Evolutionary conservation across 2,888 invertebrate genomes (phyloP).

Genomic region (Metallyticus violacea): DNA sequence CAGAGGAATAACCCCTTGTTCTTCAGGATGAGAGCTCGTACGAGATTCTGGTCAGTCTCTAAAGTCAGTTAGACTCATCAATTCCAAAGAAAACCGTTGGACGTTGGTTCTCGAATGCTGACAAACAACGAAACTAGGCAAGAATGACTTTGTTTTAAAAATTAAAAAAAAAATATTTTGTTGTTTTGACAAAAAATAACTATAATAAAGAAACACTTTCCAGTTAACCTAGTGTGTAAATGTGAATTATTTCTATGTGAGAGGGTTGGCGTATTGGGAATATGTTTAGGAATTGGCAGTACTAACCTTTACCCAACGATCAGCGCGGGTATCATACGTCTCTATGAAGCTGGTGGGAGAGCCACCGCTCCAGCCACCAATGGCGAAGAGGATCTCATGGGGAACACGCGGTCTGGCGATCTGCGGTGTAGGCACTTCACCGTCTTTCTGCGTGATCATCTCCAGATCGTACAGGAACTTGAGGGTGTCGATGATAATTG

Average conservation of each 20-base stretch:
- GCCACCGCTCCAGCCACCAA: slow-evolving; percentile 76
- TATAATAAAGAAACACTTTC: no score
- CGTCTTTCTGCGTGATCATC: slow-evolving; percentile 75
- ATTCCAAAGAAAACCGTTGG: no score
- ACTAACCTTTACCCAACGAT: slow-evolving; percentile 77
- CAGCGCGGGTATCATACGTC: slow-evolving; percentile 85
- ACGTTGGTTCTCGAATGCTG: no score
- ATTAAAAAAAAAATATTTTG: no score
- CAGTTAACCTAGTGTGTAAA: no score
- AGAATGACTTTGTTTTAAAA: no score
- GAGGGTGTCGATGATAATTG: slow-evolving; percentile 85
- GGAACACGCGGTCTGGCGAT: slow-evolving; percentile 82
- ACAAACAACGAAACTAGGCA: no score
- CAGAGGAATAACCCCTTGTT: no score
- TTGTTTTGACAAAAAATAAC: no score
- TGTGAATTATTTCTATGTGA: background rate
- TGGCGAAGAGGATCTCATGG: slow-evolving; percentile 83
- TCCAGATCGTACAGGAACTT: slow-evolving; percentile 90
- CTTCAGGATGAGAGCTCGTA: no score
- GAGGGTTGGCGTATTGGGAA: background rate
- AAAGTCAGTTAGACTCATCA: no score
- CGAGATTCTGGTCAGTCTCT: no score
- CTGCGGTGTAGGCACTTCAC: slow-evolving; percentile 81
- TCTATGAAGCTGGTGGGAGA: slow-evolving; percentile 77
- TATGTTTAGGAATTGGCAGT: background rate